Evolutionary conservation across 1,140 invertebrate genomes (phyloP).

Genomic region (Choristoneura fumiferana): DNA sequence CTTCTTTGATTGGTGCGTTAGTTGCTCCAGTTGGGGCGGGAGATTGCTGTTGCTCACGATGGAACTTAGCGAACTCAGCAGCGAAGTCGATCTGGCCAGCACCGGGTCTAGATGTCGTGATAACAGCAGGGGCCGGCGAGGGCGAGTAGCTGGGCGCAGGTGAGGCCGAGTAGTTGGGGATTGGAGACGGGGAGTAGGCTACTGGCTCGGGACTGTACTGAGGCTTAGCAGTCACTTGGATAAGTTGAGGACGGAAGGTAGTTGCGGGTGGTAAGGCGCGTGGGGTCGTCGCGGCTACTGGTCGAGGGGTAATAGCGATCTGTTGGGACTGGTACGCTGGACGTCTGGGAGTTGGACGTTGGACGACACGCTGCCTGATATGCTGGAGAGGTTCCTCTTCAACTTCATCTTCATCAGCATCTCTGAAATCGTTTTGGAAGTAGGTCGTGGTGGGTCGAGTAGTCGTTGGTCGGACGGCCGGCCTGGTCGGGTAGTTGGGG

Average conservation of each 20-base stretch:
- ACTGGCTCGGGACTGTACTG: slow-evolving; percentile 80
- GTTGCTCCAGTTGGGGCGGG: slow-evolving; percentile 65
- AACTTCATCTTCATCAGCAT: slow-evolving; percentile 80
- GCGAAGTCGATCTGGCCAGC: slow-evolving; percentile 83
- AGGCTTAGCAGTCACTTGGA: slow-evolving; percentile 81
- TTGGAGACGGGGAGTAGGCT: slow-evolving; percentile 34
- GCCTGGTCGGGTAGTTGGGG: slow-evolving; percentile 83
- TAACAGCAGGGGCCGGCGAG: slow-evolving; percentile 56
- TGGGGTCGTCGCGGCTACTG: slow-evolving; percentile 81
- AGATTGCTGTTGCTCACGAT: slow-evolving; percentile 84
- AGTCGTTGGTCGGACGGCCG: slow-evolving; percentile 76
- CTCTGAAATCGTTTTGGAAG: slow-evolving; percentile 83
- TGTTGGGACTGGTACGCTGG: slow-evolving; percentile 74
- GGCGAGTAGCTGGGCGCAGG: slow-evolving; percentile 56
- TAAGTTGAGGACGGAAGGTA: slow-evolving; percentile 81
- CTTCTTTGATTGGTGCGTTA: slow-evolving; percentile 54
- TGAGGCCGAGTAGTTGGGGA: slow-evolving; percentile 70
- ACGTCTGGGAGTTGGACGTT: slow-evolving; percentile 61
- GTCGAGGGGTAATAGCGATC: slow-evolving; percentile 81
- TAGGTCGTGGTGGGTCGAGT: slow-evolving; percentile 81
- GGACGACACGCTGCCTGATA: slow-evolving; percentile 66
- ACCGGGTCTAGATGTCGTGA: slow-evolving; percentile 61
- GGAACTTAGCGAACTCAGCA: slow-evolving; percentile 87
- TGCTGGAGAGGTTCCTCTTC: slow-evolving; percentile 79
- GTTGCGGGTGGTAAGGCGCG: slow-evolving; percentile 82